Evolutionary conservation across 2,888 invertebrate species (phyloP), one percentile per base, ranked within the genome.

Genomic region (Oeneis ivallda): DNA sequence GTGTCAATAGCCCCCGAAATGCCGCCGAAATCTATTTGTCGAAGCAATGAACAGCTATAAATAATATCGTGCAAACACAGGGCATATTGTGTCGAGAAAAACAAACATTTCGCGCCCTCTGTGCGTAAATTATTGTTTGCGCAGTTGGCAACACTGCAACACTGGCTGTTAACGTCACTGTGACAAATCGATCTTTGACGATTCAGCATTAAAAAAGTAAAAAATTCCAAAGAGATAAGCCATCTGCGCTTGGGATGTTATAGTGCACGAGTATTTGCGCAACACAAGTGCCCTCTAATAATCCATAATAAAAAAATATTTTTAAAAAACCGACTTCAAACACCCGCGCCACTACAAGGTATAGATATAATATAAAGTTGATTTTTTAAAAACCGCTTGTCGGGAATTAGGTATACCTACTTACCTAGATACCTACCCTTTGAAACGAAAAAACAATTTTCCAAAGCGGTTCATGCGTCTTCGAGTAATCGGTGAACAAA

Each of bases 151-250:
- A 69, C 75, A 65, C 64, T 64, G 69, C 74, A 72, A 69, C 75
- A 64, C 62, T 64, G 67, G 52, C 45, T 57, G 65, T 72, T 71
- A 69, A 64, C 70, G 72, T 70, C 77, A 79, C 80, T 82, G 83
- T 84, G 81, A 85, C 86, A 84, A 86, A 87, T 86, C 73, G 75
- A 78, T 79, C 65, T 32, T 34, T 52, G 52, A 10, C 49, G 26
- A 50, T 45, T 5, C 15, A 45, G 15, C n/a, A 6, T 6, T n/a
- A 45, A 7, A 45, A 45, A n/a, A 45, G 15, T n/a, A 15, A 45
- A 45, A n/a, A 15, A 4, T 5, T 26, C 26, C 26, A 26, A 26
- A 26, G 26, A 26, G 11, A 26, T 26, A 4, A 26, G 26, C 26
- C 26, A 26, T 13, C 32, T 32, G 50, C 13, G 32, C n/a, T 6